These are phyloP conservation scores for Branchellion lobata DNA, from an alignment of 2,888 invertebrate species.

Conservation along the genomic window DNA sequence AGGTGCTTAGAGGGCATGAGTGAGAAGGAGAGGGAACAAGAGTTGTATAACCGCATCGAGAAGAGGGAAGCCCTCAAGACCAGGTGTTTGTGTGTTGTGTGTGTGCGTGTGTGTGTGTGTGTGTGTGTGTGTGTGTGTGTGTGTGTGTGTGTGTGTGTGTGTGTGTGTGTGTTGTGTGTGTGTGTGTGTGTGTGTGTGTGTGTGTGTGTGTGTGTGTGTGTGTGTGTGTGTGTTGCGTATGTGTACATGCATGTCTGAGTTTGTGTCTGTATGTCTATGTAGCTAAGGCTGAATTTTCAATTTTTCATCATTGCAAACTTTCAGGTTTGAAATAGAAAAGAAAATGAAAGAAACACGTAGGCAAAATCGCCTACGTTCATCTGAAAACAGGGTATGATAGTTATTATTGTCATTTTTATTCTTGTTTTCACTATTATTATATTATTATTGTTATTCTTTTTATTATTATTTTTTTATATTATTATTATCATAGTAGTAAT, in stretches of 20 bases:
- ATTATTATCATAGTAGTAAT: no score
- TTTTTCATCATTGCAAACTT: no score
- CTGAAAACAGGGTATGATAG: neutral
- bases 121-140: neutral
- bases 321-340: conserved; percentile 91
- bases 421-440: no score
- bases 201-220: neutral
- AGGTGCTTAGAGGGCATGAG: conserved; percentile 85
- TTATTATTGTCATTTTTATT: no score
- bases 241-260: no score
- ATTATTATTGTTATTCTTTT: no score
- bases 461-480: no score
- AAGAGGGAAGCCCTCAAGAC: conserved; percentile 89
- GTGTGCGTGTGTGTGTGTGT: no score
- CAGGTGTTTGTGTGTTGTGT: conserved; percentile 68
- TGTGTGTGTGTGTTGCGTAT: no score
- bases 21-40: conserved; percentile 94
- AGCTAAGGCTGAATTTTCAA: no score
- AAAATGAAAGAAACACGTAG: conserved; percentile 82
- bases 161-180: no score
- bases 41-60: conserved; percentile 93
- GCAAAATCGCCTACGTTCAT: conserved; percentile 58
- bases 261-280: no score
- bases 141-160: neutral
- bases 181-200: neutral